A percentile compares a stretch with the other conserved stretches of the same genome.
These are phyloP conservation scores for Fistularia commersonii DNA, from an alignment of 2,797 vertebrate genomes.

Conservation along the genomic window DNA sequence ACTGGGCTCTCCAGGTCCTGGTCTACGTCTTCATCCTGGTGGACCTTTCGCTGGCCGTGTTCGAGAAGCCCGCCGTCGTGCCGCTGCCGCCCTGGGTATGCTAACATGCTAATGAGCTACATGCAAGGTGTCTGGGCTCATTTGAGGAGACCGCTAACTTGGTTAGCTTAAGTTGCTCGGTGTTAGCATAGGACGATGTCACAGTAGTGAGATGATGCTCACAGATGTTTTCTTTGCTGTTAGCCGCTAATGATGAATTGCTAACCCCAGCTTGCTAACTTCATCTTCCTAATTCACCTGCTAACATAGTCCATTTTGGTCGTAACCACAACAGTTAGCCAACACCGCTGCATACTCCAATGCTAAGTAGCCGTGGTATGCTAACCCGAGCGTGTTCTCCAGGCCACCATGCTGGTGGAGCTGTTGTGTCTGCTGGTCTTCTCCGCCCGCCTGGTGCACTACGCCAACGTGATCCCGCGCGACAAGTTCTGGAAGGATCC, in stretches of 20 bases:
- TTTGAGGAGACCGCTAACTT: not conserved
- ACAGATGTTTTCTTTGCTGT: too few relatives aligned
- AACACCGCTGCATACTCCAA: too few relatives aligned
- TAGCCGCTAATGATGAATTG: not conserved
- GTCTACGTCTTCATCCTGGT: slow-evolving; percentile 86
- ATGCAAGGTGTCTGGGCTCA: not conserved
- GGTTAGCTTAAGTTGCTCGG: too few relatives aligned
- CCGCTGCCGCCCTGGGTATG: slow-evolving; percentile 83
- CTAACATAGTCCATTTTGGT: too few relatives aligned
- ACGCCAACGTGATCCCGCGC: slow-evolving; percentile 81
- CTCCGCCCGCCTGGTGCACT: slow-evolving; percentile 80
- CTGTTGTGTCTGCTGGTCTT: slow-evolving; percentile 84
- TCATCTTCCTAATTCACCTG: too few relatives aligned
- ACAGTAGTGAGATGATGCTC: too few relatives aligned
- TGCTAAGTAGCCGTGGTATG: not conserved
- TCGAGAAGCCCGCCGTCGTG: slow-evolving; percentile 86
- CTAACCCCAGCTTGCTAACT: too few relatives aligned
- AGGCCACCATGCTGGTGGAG: slow-evolving; percentile 83
- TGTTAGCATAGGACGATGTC: too few relatives aligned
- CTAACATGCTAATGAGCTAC: not conserved
- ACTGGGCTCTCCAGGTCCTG: slow-evolving; percentile 76
- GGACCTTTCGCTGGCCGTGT: slow-evolving; percentile 82
- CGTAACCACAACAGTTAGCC: too few relatives aligned
- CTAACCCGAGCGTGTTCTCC: slow-evolving; percentile 1
- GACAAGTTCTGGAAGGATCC: slow-evolving; percentile 89